Base-by-base conservation (phyloP, 2,113 vertebrate species). In the Mobula birostris region DNA sequence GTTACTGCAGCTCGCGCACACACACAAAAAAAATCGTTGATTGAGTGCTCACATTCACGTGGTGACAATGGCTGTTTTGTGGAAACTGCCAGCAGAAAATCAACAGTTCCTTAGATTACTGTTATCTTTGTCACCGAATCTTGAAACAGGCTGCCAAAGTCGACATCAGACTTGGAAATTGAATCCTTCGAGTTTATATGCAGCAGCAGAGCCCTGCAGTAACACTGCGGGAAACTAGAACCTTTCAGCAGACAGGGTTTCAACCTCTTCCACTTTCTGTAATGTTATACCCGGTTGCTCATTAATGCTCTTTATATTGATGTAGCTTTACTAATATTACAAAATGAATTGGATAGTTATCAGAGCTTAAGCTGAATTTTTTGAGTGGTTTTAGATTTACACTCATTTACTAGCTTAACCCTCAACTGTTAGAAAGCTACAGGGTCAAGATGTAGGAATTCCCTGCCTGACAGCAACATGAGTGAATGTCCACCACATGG, bases 81-180 rank as follows among this genome's bases (percentile, higher is more conserved):
- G 61, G 7, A 90, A 17, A 17, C 29, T 63, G 58, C 85, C 85
- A 66, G 85, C 85, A 88, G 58, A 88, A 88, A 88, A 66, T 90
- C 85, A 90, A 90, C 85, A 90, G 15, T 61, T 90, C 85, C 7
- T 90, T 66, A 90, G 85, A 66, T 90, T 66, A 90, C 29, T 90
- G 61, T 90, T 66, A 66, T 66, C 61, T 90, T 68, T 68, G 85
- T 90, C 85, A 90, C 85, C 29, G 29, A 90, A 66, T 19, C 85
- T 32, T 32, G 12, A 4, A 63, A n/a, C 61, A 29, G 61, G 29
- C 85, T 90, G 85, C 85, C 85, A 66, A 66, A 19, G n/a, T 36
- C 85, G 14, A 66, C 85, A 90, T 36, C n/a, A 61, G 15, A 58
- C 29, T 19, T 88, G 61, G 85, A 66, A 88, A 88, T 32, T n/a